These are phyloP conservation scores for Monopterus albus DNA, from an alignment of 2,113 vertebrate species.

Conservation along the genomic window DNA sequence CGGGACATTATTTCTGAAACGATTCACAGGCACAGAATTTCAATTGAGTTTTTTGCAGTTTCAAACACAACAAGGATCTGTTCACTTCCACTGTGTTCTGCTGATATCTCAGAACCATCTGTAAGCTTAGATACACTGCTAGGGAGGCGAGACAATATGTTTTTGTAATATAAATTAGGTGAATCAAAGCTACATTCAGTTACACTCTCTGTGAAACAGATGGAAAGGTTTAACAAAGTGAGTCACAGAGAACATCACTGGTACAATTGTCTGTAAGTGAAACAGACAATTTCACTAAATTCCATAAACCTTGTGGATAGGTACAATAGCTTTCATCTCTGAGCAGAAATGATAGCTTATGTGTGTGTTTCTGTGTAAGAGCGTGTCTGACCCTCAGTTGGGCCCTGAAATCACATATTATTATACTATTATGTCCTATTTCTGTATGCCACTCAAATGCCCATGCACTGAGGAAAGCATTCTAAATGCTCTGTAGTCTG, in stretches of 20 bases:
- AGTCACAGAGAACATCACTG: slow-evolving; percentile 16
- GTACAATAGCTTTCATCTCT: slow-evolving; percentile 30
- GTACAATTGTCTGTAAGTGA: slow-evolving; percentile 13
- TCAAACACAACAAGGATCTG: no score
- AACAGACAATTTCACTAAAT: slow-evolving; percentile 26
- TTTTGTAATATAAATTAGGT: slow-evolving; percentile 18
- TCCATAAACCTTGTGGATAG: slow-evolving; percentile 17
- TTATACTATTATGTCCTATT: slow-evolving; percentile 60
- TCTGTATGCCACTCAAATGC: slow-evolving; percentile 50
- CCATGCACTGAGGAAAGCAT: slow-evolving; percentile 38
- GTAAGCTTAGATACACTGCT: no score
- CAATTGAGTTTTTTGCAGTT: background rate
- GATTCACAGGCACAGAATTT: background rate
- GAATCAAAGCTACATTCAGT: background rate
- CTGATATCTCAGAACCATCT: no score
- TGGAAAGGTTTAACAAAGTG: slow-evolving; percentile 1
- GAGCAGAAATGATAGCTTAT: background rate
- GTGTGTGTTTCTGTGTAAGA: background rate
- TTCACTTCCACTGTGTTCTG: background rate
- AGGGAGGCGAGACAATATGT: background rate
- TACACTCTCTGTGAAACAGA: background rate
- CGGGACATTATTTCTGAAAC: background rate
- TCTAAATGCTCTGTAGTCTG: slow-evolving; percentile 57
- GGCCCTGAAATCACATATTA: slow-evolving; percentile 59
- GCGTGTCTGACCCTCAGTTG: background rate